phyloP scores from a whole-genome alignment of 2,888 invertebrate genomes.

The Amphimallon solstitiale region DNA sequence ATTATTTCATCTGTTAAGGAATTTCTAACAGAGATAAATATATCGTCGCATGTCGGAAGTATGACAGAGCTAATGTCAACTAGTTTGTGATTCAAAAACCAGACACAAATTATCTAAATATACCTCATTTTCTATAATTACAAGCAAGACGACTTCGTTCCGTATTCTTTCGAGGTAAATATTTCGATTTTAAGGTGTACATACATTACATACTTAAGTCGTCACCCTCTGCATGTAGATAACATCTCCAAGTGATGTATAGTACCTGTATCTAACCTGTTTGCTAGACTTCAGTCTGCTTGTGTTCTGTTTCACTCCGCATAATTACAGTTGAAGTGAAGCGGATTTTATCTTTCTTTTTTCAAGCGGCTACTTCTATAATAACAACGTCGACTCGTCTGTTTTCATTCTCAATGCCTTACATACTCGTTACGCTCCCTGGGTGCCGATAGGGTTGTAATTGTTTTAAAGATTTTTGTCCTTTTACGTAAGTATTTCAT shows the following conservation, averaged over 20 bases:
- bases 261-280: constrained; percentile 10
- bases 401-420: background rate
- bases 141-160: too few relatives aligned
- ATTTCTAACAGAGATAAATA: too few relatives aligned
- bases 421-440: background rate
- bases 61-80: too few relatives aligned
- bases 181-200: too few relatives aligned
- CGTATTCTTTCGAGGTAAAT: too few relatives aligned
- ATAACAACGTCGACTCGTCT: constrained; percentile 5
- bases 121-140: too few relatives aligned
- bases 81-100: too few relatives aligned
- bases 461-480: constrained; percentile 18
- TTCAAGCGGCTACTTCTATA: constrained; percentile 6
- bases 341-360: constrained; percentile 1
- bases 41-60: too few relatives aligned
- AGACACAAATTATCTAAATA: too few relatives aligned
- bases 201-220: background rate
- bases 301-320: background rate
- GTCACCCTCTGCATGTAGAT: background rate
- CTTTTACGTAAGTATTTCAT: constrained; percentile 9
- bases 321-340: constrained; percentile 16
- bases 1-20: too few relatives aligned
- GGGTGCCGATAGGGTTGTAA: constrained; percentile 25
- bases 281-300: constrained; percentile 11
- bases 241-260: background rate